phyloP scores from a whole-genome alignment of 2,113 vertebrate genomes.

The Tragelaphus imberbis region DNA sequence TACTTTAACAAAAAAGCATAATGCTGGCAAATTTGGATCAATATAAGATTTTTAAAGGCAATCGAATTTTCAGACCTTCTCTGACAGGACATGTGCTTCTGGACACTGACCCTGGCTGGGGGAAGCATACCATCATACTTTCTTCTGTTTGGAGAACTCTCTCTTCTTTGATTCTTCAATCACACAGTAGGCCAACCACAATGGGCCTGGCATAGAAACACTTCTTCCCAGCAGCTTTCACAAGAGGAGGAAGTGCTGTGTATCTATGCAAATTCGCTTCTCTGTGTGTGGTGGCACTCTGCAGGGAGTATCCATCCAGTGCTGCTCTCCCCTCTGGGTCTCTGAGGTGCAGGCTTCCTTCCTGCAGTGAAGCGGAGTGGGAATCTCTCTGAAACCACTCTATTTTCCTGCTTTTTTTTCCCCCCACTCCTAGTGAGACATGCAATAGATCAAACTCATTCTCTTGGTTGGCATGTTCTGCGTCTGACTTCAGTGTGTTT shows the following conservation, averaged over 20 bases:
- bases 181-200: not conserved
- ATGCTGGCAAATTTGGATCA: not conserved
- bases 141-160: not conserved
- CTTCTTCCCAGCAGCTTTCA: not conserved
- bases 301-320: not conserved
- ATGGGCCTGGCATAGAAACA: not conserved
- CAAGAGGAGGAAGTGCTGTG: not conserved
- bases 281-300: not conserved
- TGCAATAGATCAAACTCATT: not conserved
- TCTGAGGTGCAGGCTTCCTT: conserved; percentile 34
- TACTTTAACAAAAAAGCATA: not conserved
- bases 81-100: not conserved
- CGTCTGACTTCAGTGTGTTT: not conserved
- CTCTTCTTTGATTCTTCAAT: not conserved
- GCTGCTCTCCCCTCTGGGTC: not conserved
- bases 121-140: not conserved
- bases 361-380: not conserved
- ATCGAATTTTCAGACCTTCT: not conserved
- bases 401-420: not conserved
- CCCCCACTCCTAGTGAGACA: not conserved
- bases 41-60: not conserved
- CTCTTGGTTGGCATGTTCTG: not conserved
- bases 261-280: not conserved
- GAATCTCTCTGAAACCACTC: not conserved
- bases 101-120: not conserved